These are phyloP conservation scores for Hermodice carunculata DNA, from an alignment of 2,888 invertebrate species.

Conservation along the genomic window DNA sequence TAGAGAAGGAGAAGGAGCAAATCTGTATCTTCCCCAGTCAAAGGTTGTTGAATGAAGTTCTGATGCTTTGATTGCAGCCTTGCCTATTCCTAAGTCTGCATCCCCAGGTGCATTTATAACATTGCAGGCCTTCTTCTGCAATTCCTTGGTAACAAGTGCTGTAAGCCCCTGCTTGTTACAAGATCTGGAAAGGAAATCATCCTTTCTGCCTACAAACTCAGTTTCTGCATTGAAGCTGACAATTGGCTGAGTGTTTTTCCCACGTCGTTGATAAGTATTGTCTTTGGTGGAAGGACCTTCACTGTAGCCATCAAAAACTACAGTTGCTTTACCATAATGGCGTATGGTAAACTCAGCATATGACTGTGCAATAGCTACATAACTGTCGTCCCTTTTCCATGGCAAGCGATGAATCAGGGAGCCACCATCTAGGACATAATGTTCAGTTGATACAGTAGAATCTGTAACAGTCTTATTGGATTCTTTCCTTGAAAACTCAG, in stretches of 20 bases:
- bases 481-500: not conserved
- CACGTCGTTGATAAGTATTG: slow-evolving; percentile 38
- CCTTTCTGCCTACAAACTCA: slow-evolving; percentile 38
- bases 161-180: slow-evolving; percentile 47
- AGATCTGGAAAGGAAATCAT: slow-evolving; percentile 39
- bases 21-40: no score
- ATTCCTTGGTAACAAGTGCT: slow-evolving; percentile 20
- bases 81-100: slow-evolving; percentile 45
- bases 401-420: slow-evolving; percentile 40
- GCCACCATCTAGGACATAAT: slow-evolving; percentile 26
- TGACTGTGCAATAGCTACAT: slow-evolving; percentile 27
- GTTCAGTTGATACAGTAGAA: slow-evolving; percentile 5
- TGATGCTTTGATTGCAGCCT: slow-evolving; percentile 35
- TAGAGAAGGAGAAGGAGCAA: no score
- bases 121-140: slow-evolving; percentile 16
- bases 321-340: slow-evolving; percentile 28
- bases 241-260: slow-evolving; percentile 26
- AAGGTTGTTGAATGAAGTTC: no score
- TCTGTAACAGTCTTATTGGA: not conserved
- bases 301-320: slow-evolving; percentile 38
- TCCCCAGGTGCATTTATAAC: slow-evolving; percentile 40
- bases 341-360: slow-evolving; percentile 30
- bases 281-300: slow-evolving; percentile 41
- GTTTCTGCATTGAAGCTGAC: slow-evolving; percentile 37
- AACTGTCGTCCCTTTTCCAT: slow-evolving; percentile 37